Evolutionary conservation across 2,113 vertebrate genomes (phyloP).

Genomic region (Trinectes maculatus): DNA sequence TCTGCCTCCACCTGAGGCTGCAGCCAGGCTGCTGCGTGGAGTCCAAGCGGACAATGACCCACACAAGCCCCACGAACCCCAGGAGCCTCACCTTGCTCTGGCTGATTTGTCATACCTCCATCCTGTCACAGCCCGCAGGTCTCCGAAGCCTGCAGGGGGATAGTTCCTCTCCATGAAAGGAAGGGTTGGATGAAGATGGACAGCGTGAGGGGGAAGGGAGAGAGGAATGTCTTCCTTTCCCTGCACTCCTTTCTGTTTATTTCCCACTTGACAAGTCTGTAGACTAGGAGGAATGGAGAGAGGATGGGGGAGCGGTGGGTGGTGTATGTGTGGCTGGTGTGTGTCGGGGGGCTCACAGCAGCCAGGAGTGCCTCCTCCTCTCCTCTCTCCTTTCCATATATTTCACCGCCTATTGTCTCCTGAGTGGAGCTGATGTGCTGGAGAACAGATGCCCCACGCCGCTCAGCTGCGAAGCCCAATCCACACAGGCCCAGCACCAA

Average conservation of each 20-base stretch:
- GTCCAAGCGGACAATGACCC: too few species aligned
- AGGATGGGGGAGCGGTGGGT: slow-evolving; percentile 54
- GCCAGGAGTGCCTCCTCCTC: slow-evolving; percentile 75
- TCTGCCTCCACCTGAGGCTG: slow-evolving; percentile 65
- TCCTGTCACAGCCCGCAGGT: slow-evolving; percentile 89
- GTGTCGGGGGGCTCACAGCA: slow-evolving; percentile 65
- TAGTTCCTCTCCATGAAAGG: slow-evolving; percentile 93
- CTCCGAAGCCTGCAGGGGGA: slow-evolving; percentile 90
- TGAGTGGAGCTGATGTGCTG: slow-evolving; percentile 42
- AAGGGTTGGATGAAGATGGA: slow-evolving; percentile 79
- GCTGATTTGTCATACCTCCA: slow-evolving; percentile 92
- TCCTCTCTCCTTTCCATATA: slow-evolving; percentile 66
- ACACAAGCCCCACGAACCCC: too few species aligned
- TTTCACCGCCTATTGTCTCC: slow-evolving; percentile 82
- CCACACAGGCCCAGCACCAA: background rate
- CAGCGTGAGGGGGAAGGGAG: slow-evolving; percentile 74
- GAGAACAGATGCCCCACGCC: slow-evolving; percentile 48
- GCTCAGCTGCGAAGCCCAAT: background rate
- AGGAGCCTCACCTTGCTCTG: slow-evolving; percentile 88
- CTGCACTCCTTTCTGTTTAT: slow-evolving; percentile 79
- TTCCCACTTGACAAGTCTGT: slow-evolving; percentile 82
- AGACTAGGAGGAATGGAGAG: slow-evolving; percentile 73
- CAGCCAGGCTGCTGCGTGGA: slow-evolving; percentile 42
- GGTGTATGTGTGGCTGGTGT: background rate
- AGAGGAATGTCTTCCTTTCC: slow-evolving; percentile 74